phyloP scores from a whole-genome alignment of 2,113 vertebrate genomes.

The Notothenia coriiceps region DNA sequence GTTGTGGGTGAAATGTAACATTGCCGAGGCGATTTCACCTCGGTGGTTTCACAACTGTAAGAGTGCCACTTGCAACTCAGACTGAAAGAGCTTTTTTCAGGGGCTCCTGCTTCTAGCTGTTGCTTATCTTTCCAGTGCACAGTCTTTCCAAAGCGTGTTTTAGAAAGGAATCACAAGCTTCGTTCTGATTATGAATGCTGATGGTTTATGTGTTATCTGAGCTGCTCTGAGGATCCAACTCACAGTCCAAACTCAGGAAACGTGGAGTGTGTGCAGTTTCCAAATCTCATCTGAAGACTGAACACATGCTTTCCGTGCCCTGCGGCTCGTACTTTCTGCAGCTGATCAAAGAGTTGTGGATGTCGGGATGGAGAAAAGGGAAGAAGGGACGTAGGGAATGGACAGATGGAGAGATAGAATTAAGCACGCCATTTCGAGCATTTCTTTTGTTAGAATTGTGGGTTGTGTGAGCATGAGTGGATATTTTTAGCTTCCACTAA shows the following conservation, averaged over 20 bases:
- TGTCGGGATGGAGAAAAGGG: slow-evolving; percentile 28
- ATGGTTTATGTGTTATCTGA: slow-evolving; percentile 8
- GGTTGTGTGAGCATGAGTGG: slow-evolving; percentile 6
- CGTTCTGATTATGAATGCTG: not conserved
- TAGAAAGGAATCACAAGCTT: not conserved
- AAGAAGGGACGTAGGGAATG: slow-evolving; percentile 15
- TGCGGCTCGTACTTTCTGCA: slow-evolving; percentile 42
- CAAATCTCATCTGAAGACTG: slow-evolving; percentile 45
- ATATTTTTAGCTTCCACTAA: slow-evolving; percentile 31
- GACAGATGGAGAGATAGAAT: slow-evolving; percentile 47
- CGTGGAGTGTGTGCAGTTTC: slow-evolving; percentile 39
- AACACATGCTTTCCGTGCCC: slow-evolving; percentile 39
- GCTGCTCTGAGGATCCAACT: slow-evolving; percentile 13
- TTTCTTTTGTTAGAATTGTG: slow-evolving; percentile 20
- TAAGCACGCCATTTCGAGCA: slow-evolving; percentile 25
- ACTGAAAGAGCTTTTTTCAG: no score
- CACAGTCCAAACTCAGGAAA: slow-evolving; percentile 33
- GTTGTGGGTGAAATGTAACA: not conserved
- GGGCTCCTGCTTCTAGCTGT: not conserved
- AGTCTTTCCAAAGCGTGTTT: not conserved
- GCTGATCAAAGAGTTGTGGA: slow-evolving; percentile 60
- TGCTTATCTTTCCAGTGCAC: not conserved
- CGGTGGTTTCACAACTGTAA: no score
- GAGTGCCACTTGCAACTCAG: no score
- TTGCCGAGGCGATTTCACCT: not conserved